Conservation (phyloP, 2,113 vertebrate genomes). For the Octodon degus region DNA sequence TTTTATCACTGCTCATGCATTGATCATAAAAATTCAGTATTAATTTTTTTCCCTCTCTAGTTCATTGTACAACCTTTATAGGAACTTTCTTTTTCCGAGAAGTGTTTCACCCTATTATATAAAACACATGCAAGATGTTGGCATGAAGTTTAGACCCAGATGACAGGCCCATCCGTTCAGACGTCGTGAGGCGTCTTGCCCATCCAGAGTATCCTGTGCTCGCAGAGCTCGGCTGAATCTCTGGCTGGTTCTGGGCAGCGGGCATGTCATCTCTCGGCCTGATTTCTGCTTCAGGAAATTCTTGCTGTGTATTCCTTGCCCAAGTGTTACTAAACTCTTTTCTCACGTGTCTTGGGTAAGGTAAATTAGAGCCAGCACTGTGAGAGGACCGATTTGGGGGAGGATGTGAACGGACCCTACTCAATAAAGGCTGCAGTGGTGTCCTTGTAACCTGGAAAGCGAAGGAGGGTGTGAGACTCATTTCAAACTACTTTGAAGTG, state of each 20-base stretch:
- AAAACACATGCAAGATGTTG: slow-evolving; percentile 27
- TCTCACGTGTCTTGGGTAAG: neutral
- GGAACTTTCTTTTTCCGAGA: slow-evolving; percentile 51
- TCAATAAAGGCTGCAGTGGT: neutral
- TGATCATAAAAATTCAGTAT: slow-evolving; percentile 55
- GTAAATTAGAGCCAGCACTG: slow-evolving; percentile 12
- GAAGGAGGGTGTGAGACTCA: slow-evolving; percentile 38
- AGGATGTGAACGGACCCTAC: neutral
- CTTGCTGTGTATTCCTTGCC: slow-evolving; percentile 7
- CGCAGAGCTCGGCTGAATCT: neutral
- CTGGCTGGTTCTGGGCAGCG: neutral
- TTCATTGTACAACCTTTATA: slow-evolving; percentile 36
- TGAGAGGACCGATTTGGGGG: neutral
- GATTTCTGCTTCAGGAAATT: slow-evolving; percentile 28
- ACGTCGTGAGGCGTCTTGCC: neutral
- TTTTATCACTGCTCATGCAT: slow-evolving; percentile 9
- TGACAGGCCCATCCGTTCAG: neutral
- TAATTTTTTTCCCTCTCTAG: slow-evolving; percentile 11
- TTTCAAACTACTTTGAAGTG: slow-evolving; percentile 51
- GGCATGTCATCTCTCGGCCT: slow-evolving; percentile 18
- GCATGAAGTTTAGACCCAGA: neutral
- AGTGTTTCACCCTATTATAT: slow-evolving; percentile 50
- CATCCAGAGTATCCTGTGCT: neutral
- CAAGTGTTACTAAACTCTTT: slow-evolving; percentile 45
- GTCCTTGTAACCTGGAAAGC: slow-evolving; percentile 66